Base-by-base conservation (phyloP, 2,113 vertebrate species). In the Gallinago paraguaiae region DNA sequence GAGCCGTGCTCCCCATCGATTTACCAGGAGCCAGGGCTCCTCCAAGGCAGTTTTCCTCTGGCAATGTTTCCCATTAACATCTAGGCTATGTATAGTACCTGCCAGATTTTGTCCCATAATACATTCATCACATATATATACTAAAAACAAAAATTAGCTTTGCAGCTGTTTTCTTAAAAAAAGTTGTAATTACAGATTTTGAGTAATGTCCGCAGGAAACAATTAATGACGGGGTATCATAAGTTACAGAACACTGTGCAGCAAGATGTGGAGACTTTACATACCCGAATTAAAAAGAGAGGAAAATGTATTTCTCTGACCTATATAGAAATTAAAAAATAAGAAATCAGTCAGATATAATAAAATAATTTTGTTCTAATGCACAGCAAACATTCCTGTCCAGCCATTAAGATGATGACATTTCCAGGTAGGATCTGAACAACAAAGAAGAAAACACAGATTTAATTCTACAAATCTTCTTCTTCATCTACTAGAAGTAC, bases 1-100 rank as follows among this genome's bases (percentile, higher is more conserved):
- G 33, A 65, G 56, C 7, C 0, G 2, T 1, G 7, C 51, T 80
- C 9, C 16, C 14, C 12, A 0, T 1, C 3, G 9, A 22, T 63
- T 41, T 24, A 18, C 17, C 5, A 3, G 10, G 23, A 76, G 9
- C 22, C 57, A 71, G 35, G 27, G 11, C 3, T 76, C 37, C 51
- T 63, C 57, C 30, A 25, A 14, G 16, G 15, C 56, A 28, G 33
- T 59, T 60, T 60, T 51, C 17, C 37, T n/a, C 61, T 10, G 4
- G 46, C 46, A 48, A 23, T 74, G 54, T 48, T 67, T 59, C 28
- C 22, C 41, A 11, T n/a, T 27, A 18, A 37, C 30, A 24, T 17
- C n/a, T 25, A 22, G 11, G 30, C 41, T 35, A n/a, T 0, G 4
- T 3, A 3, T 12, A n/a, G 33, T 15, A 71, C 64, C 51, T 75